phyloP scores from a whole-genome alignment of 2,888 invertebrate species.

The Drosophila anomalata region DNA sequence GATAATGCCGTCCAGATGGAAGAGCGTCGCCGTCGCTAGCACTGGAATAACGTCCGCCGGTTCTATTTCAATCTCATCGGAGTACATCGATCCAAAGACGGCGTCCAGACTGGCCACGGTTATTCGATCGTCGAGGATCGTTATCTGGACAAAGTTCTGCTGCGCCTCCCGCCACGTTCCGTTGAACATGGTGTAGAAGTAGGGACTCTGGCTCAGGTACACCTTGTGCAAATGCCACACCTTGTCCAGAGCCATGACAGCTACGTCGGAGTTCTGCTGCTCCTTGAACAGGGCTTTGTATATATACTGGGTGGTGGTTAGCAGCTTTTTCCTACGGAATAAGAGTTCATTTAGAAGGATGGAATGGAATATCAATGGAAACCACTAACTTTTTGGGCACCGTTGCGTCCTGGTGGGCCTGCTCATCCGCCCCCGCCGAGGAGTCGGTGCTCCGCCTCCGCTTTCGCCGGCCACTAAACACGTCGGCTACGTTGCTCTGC shows the following conservation, averaged over 20 bases:
- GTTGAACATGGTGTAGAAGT: constrained; percentile 92
- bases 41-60: constrained; percentile 88
- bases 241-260: constrained; percentile 88
- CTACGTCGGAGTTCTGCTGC: constrained; percentile 90
- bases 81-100: constrained; percentile 90
- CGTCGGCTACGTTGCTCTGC: constrained; percentile 83
- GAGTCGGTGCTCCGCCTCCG: constrained; percentile 84
- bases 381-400: constrained; percentile 87
- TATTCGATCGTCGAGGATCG: constrained; percentile 89
- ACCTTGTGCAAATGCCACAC: constrained; percentile 91
- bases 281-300: constrained; percentile 90
- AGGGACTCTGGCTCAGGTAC: constrained; percentile 91
- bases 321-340: constrained; percentile 86
- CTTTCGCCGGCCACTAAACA: constrained; percentile 86
- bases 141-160: constrained; percentile 87
- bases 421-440: constrained; percentile 57
- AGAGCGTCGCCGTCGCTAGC: constrained; percentile 89
- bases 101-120: constrained; percentile 88
- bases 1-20: constrained; percentile 90
- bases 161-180: constrained; percentile 90
- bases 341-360: neutral
- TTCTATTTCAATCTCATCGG: constrained; percentile 89
- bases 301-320: constrained; percentile 91
- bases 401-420: constrained; percentile 79
- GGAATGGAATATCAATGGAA: too few species aligned